These are phyloP conservation scores for Amphipyra tragopoginis DNA, from an alignment of 2,888 invertebrate species.

Conservation along the genomic window DNA sequence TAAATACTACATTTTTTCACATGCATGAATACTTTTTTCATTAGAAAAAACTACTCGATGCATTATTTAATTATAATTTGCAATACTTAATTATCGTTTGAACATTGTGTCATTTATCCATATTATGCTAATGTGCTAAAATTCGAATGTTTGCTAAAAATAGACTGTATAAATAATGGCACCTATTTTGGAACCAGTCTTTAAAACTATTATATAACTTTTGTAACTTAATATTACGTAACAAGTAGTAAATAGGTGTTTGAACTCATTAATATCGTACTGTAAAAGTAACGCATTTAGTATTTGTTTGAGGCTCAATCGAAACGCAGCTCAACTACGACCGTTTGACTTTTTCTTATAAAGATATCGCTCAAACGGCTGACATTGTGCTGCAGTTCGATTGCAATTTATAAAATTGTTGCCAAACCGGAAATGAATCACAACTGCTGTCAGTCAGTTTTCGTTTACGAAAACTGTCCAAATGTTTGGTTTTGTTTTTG, in stretches of 20 bases:
- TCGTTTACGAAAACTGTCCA: no score
- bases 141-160: background rate
- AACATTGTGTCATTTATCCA: background rate
- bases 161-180: background rate
- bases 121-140: background rate
- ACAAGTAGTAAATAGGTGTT: slow-evolving; percentile 28
- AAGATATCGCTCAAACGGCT: no score
- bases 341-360: no score
- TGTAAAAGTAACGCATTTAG: no score
- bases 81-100: background rate
- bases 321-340: no score
- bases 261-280: slow-evolving; percentile 18
- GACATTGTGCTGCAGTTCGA: no score
- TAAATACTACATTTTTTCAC: no score
- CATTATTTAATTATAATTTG: background rate
- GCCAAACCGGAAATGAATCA: no score
- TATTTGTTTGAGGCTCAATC: no score
- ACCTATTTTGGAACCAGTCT: slow-evolving; percentile 11
- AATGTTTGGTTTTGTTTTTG: no score
- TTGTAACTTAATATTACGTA: slow-evolving; percentile 16
- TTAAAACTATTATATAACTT: slow-evolving; percentile 10
- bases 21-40: background rate
- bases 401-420: no score
- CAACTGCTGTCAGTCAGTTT: no score
- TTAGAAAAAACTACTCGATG: background rate